These are phyloP conservation scores for Leptatherina wallacei DNA, from an alignment of 2,797 vertebrate genomes.

Conservation along the genomic window DNA sequence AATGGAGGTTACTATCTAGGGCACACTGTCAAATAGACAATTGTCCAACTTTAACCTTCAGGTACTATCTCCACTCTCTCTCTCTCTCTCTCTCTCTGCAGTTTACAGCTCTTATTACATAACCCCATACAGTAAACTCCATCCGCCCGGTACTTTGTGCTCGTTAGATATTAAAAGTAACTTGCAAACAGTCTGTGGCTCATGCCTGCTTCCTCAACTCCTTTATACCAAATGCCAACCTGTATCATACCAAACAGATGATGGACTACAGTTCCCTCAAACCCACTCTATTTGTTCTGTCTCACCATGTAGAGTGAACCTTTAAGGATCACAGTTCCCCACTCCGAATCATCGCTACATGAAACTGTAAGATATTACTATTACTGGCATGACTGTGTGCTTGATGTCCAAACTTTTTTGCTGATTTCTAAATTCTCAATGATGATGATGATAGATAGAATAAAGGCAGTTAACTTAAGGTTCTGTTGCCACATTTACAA, in stretches of 20 bases:
- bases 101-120: slow-evolving; percentile 25
- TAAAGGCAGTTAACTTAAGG: slow-evolving; percentile 77
- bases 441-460: slow-evolving; percentile 70
- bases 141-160: no score
- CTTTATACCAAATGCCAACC: slow-evolving; percentile 90
- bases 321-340: slow-evolving; percentile 61
- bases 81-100: slow-evolving; percentile 3
- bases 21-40: slow-evolving; percentile 37
- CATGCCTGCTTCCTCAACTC: slow-evolving; percentile 61
- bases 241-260: slow-evolving; percentile 84
- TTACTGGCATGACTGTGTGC: slow-evolving; percentile 84
- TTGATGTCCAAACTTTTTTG: slow-evolving; percentile 83
- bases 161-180: slow-evolving; percentile 22
- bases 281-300: slow-evolving; percentile 66
- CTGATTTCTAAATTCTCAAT: slow-evolving; percentile 80
- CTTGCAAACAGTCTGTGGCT: slow-evolving; percentile 61
- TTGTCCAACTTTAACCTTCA: slow-evolving; percentile 58
- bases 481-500: slow-evolving; percentile 82
- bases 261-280: slow-evolving; percentile 71
- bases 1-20: slow-evolving; percentile 37
- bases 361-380: slow-evolving; percentile 84
- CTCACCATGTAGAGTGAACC: slow-evolving; percentile 60
- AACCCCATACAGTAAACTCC: no score
- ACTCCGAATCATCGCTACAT: slow-evolving; percentile 73
- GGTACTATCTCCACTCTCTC: slow-evolving; percentile 34